A percentile compares a stretch with the other conserved stretches of the same genome.
Evolutionary conservation across 2,113 vertebrate species (phyloP).

Genomic region (Struthidea cinerea): DNA sequence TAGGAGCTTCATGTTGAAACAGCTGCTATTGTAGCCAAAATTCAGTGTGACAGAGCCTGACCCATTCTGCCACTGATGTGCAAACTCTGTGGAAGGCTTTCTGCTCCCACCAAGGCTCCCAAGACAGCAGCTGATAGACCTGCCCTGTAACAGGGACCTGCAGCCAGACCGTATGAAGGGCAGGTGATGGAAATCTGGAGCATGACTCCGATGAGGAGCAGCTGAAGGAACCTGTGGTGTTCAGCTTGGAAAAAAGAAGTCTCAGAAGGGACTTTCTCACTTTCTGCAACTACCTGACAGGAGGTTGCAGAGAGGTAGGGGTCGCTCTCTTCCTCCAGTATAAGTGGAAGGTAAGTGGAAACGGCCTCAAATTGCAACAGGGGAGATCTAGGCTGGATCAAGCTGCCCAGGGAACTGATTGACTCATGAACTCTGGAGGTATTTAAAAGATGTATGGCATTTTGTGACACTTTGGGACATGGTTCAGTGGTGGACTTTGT

Average conservation of each 20-base stretch:
- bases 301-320: not conserved
- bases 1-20: not conserved
- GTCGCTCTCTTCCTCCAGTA: not conserved
- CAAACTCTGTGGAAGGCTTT: rapidly evolving
- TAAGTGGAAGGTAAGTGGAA: not conserved
- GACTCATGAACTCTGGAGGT: not conserved
- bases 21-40: not conserved
- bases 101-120: not conserved
- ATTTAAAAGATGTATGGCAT: not conserved
- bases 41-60: not conserved
- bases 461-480: not conserved
- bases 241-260: not conserved
- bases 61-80: not conserved
- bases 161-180: rapidly evolving
- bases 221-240: not conserved
- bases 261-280: not conserved
- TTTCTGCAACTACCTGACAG: not conserved
- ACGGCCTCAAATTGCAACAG: not conserved
- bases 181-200: not conserved
- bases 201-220: not conserved
- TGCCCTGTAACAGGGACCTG: rapidly evolving
- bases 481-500: not conserved
- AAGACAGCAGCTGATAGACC: not conserved
- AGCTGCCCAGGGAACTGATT: not conserved
- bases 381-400: not conserved